Conservation (phyloP, 2,888 invertebrate species). For the Rotaria socialis region DNA sequence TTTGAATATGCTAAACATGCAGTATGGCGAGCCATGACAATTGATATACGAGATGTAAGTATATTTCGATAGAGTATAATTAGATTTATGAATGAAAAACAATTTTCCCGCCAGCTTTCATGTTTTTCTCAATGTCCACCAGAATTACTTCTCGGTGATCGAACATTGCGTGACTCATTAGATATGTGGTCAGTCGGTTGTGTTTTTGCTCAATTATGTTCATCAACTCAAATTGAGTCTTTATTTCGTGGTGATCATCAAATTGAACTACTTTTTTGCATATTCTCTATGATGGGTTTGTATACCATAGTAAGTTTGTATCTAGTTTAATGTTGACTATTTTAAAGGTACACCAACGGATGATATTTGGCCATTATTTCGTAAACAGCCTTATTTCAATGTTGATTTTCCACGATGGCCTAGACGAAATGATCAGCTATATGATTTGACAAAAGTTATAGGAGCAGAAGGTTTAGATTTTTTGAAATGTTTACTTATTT, state of each 20-base stretch:
- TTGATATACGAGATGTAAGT: neutral
- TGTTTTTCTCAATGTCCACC: neutral
- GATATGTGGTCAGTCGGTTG: neutral
- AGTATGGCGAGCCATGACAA: neutral
- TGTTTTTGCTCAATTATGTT: slow-evolving; percentile 21
- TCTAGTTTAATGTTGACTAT: too few relatives aligned
- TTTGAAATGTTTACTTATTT: neutral
- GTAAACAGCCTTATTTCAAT: neutral
- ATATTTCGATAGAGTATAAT: neutral
- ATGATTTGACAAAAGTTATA: neutral
- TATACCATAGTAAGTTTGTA: neutral
- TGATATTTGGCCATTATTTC: slow-evolving; percentile 5
- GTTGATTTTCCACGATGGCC: neutral
- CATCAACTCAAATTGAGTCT: neutral
- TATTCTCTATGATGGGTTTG: slow-evolving; percentile 14
- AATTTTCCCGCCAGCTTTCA: neutral
- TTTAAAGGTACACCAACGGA: neutral
- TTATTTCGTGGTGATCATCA: neutral
- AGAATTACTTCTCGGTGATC: slow-evolving; percentile 6
- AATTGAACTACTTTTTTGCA: neutral
- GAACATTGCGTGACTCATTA: neutral
- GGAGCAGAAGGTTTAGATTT: neutral
- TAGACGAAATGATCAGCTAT: neutral
- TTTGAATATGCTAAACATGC: slow-evolving; percentile 13
- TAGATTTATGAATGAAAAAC: too few relatives aligned